These are phyloP conservation scores for Axinella damicornis DNA, from an alignment of 37 sponge, comb jelly and placozoan genomes.

Conservation along the genomic window DNA sequence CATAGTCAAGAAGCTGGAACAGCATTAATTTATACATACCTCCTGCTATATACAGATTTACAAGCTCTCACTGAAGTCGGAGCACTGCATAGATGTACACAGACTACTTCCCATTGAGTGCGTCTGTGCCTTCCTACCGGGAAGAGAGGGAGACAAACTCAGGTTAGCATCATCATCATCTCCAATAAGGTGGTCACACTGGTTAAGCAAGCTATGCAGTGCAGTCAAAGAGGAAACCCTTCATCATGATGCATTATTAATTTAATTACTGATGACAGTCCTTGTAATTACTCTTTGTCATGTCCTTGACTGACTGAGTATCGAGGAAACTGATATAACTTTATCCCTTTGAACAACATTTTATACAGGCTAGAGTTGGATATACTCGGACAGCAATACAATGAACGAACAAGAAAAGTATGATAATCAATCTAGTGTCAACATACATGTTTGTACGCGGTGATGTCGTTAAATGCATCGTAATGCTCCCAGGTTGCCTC, in stretches of 20 bases:
- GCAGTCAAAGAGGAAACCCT: too few relatives aligned
- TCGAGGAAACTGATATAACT: too few relatives aligned
- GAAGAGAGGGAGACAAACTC: slow-evolving; percentile 60
- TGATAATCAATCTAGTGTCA: too few relatives aligned
- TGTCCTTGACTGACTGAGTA: too few relatives aligned
- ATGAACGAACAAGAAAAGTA: slow-evolving; percentile 66
- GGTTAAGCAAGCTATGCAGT: too few relatives aligned
- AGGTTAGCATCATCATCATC: slow-evolving; percentile 30
- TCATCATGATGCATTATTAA: too few relatives aligned
- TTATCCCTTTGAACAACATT: neutral
- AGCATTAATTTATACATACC: too few relatives aligned
- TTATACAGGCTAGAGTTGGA: slow-evolving; percentile 58
- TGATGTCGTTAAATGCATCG: too few relatives aligned
- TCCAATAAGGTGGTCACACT: neutral
- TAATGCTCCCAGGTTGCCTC: slow-evolving; percentile 56
- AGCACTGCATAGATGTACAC: slow-evolving; percentile 70
- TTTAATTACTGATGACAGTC: too few relatives aligned
- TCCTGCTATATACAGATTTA: too few relatives aligned
- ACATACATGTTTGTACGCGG: slow-evolving; percentile 10
- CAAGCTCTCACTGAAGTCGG: slow-evolving; percentile 58
- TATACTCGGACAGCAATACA: slow-evolving; percentile 42
- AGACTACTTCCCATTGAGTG: slow-evolving; percentile 80
- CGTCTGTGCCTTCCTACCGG: slow-evolving; percentile 69
- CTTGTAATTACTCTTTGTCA: too few relatives aligned
- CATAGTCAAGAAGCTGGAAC: too few relatives aligned